A percentile compares a stretch with the other conserved stretches of the same genome.
These are phyloP conservation scores for Cordilura impudica DNA, from an alignment of 2,888 invertebrate genomes.

Conservation along the genomic window DNA sequence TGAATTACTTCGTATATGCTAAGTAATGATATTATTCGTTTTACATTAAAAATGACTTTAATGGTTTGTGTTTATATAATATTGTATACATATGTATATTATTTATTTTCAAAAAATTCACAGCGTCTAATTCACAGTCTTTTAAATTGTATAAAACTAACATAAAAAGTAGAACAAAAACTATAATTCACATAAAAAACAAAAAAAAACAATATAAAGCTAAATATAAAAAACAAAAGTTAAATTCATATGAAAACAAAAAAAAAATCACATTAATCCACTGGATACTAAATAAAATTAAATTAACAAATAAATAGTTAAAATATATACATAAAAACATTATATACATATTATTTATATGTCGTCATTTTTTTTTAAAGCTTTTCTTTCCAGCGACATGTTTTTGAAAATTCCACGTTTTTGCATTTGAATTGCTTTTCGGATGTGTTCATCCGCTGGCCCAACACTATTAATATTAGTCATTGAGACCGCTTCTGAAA, in stretches of 20 bases:
- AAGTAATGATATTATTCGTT: slow-evolving; percentile 25
- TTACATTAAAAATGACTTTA: background rate
- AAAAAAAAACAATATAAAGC: slow-evolving; percentile 4
- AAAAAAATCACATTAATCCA: background rate
- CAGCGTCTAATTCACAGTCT: slow-evolving; percentile 3
- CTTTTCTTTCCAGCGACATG: slow-evolving; percentile 23
- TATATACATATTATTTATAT: no score
- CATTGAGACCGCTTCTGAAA: slow-evolving; percentile 35
- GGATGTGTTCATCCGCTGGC: slow-evolving; percentile 35
- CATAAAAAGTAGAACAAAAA: slow-evolving; percentile 13
- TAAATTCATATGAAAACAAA: no score
- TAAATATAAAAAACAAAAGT: slow-evolving; percentile 16
- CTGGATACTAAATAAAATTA: no score
- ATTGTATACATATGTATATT: no score
- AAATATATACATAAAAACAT: background rate
- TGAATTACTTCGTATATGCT: slow-evolving; percentile 18
- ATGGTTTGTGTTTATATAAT: background rate
- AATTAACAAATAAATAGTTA: background rate
- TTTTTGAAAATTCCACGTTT: slow-evolving; percentile 21
- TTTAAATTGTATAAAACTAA: background rate
- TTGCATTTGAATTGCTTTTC: slow-evolving; percentile 23
- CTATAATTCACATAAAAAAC: slow-evolving; percentile 10
- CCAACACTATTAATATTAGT: slow-evolving; percentile 25
- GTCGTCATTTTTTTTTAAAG: background rate
- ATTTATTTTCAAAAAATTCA: slow-evolving; percentile 15